These are phyloP conservation scores for Rhagium mordax DNA, from an alignment of 2,888 invertebrate genomes.

Conservation along the genomic window DNA sequence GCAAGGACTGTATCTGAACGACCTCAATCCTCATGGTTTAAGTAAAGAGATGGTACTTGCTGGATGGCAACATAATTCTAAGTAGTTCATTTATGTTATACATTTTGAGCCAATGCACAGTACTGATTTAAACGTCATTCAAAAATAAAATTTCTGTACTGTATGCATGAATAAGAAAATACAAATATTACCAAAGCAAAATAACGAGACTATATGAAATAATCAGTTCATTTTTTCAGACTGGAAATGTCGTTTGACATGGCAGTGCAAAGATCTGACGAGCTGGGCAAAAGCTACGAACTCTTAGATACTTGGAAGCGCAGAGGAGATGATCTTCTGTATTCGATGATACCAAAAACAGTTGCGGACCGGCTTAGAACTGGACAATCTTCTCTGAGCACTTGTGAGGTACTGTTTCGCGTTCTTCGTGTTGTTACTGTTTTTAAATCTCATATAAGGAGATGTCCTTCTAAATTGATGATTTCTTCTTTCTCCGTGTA, in stretches of 20 bases:
- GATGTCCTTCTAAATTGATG: too few relatives aligned
- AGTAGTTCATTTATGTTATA: constrained; percentile 62
- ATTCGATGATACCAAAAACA: constrained; percentile 91
- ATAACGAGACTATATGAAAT: too few relatives aligned
- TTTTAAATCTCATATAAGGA: too few relatives aligned
- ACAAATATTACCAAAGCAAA: too few relatives aligned
- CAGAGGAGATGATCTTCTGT: constrained; percentile 86
- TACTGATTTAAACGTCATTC: too few relatives aligned
- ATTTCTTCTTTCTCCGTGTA: too few relatives aligned
- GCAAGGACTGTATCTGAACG: constrained; percentile 84
- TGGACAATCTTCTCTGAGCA: constrained; percentile 82
- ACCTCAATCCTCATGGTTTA: constrained; percentile 87
- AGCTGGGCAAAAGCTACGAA: constrained; percentile 83
- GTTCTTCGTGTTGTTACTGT: too few relatives aligned
- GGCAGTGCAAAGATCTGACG: constrained; percentile 83
- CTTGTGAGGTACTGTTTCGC: constrained; percentile 88
- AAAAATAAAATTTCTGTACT: too few relatives aligned
- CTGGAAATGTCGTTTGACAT: constrained; percentile 86
- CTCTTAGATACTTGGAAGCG: constrained; percentile 88
- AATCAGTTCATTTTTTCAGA: constrained; percentile 67
- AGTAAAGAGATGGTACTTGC: constrained; percentile 86
- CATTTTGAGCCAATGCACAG: too few relatives aligned
- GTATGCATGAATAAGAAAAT: too few relatives aligned
- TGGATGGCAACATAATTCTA: constrained; percentile 88
- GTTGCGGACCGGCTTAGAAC: constrained; percentile 85